A percentile compares a stretch with the other conserved stretches of the same genome.
Evolutionary conservation across 1,140 invertebrate genomes (phyloP).

Genomic region (Aphelenchoides avenae): DNA sequence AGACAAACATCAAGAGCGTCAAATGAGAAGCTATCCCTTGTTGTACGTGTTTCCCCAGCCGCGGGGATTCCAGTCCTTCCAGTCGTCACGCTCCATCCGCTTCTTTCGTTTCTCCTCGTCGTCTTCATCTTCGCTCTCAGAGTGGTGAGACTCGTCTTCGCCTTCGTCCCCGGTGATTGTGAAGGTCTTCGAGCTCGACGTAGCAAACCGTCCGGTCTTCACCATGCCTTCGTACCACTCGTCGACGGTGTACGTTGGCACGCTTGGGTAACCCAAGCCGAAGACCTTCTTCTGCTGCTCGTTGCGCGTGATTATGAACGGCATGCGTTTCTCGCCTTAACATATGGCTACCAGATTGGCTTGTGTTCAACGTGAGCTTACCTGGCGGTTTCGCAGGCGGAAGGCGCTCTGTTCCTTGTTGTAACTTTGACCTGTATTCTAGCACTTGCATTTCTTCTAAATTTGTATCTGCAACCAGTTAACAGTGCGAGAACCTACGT

Average conservation of each 20-base stretch:
- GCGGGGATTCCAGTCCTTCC: constrained; percentile 78
- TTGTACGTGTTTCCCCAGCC: constrained; percentile 83
- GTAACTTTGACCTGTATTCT: no score
- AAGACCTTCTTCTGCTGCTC: constrained; percentile 83
- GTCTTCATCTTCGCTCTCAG: constrained; percentile 64
- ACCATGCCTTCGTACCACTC: constrained; percentile 90
- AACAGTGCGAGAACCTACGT: no score
- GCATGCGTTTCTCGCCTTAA: constrained; percentile 71
- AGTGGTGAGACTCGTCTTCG: constrained; percentile 51
- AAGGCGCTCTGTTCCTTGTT: constrained; percentile 48
- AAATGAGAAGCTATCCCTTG: constrained; percentile 64
- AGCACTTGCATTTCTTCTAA: no score
- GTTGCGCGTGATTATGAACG: constrained; percentile 86
- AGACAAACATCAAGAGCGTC: neutral
- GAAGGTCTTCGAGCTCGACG: constrained; percentile 12
- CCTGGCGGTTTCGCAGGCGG: constrained; percentile 30
- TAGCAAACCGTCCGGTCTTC: constrained; percentile 69
- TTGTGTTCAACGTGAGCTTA: neutral
- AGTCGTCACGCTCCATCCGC: constrained; percentile 83
- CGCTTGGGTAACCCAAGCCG: constrained; percentile 85
- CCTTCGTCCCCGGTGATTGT: constrained; percentile 32
- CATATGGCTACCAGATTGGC: constrained; percentile 4
- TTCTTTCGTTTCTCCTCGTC: constrained; percentile 68
- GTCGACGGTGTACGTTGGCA: constrained; percentile 83
- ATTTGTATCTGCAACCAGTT: no score